phyloP scores from a whole-genome alignment of 2,888 invertebrate species.

The Noctua fimbriata region DNA sequence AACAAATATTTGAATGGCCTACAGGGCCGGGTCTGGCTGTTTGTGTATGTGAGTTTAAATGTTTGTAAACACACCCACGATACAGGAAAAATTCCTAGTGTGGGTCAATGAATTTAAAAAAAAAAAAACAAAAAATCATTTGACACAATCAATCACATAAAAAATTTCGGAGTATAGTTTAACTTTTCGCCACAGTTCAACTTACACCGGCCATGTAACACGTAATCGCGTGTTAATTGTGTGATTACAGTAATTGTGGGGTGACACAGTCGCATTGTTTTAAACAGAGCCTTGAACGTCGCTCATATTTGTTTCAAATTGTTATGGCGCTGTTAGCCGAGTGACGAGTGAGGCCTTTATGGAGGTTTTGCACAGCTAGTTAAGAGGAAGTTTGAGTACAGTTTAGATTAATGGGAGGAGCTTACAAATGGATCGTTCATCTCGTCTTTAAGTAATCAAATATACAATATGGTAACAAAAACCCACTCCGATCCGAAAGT shows the following conservation, averaged over 20 bases:
- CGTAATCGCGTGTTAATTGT: constrained; percentile 61
- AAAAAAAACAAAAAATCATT: no score
- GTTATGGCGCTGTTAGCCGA: constrained; percentile 32
- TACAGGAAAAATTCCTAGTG: no score
- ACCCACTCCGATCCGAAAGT: no score
- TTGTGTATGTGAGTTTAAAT: no score
- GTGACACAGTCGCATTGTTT: constrained; percentile 60
- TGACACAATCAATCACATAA: no score
- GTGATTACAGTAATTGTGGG: constrained; percentile 59
- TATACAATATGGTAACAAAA: no score
- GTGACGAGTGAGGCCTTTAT: constrained; percentile 18
- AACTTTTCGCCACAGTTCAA: not conserved
- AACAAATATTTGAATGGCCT: no score
- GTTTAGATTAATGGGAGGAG: constrained; percentile 14
- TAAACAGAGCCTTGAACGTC: constrained; percentile 47
- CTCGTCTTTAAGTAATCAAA: not conserved
- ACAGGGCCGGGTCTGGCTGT: no score
- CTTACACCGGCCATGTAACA: not conserved
- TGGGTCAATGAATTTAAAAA: no score
- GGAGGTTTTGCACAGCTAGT: constrained; percentile 25
- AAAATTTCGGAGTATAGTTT: no score
- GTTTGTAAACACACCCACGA: no score
- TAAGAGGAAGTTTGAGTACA: constrained; percentile 20
- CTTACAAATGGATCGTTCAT: constrained; percentile 18
- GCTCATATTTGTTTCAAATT: constrained; percentile 54